Percentiles rank a stretch among this genome's conserved stretches.
These are phyloP conservation scores for Eugnorisma glareosa DNA, from an alignment of 2,888 invertebrate genomes.

Conservation along the genomic window DNA sequence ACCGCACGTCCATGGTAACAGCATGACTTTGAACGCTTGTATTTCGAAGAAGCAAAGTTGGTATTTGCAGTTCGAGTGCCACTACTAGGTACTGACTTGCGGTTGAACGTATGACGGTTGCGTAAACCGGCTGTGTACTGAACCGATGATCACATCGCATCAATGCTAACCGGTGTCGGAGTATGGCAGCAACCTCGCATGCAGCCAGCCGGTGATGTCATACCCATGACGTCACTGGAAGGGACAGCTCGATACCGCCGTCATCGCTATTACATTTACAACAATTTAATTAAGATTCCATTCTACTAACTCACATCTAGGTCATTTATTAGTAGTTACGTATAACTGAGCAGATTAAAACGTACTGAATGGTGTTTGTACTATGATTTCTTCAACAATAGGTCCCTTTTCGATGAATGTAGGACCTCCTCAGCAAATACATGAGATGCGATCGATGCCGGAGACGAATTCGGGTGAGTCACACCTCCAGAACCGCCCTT, in stretches of 20 bases:
- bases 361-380: constrained; percentile 53
- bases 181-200: constrained; percentile 60
- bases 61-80: constrained; percentile 2
- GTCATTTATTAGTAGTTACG: neutral
- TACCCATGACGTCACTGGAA: constrained; percentile 70
- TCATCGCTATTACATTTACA: constrained; percentile 62
- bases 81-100: constrained; percentile 67
- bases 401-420: constrained; percentile 77
- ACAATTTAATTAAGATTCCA: constrained; percentile 44
- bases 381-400: constrained; percentile 74
- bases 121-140: constrained; percentile 71
- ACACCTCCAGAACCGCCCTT: constrained; percentile 85
- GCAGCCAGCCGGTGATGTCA: constrained; percentile 77
- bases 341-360: constrained; percentile 5
- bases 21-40: neutral
- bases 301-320: constrained; percentile 29
- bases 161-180: constrained; percentile 62
- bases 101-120: constrained; percentile 68
- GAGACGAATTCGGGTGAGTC: constrained; percentile 85
- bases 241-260: constrained; percentile 54
- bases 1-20: neutral
- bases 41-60: constrained; percentile 9
- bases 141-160: constrained; percentile 65
- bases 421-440: constrained; percentile 80
- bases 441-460: constrained; percentile 84